Evolutionary conservation across 2,113 vertebrate species (phyloP), one percentile per base, ranked within the genome.

Genomic region (Chlorocebus sabaeus): DNA sequence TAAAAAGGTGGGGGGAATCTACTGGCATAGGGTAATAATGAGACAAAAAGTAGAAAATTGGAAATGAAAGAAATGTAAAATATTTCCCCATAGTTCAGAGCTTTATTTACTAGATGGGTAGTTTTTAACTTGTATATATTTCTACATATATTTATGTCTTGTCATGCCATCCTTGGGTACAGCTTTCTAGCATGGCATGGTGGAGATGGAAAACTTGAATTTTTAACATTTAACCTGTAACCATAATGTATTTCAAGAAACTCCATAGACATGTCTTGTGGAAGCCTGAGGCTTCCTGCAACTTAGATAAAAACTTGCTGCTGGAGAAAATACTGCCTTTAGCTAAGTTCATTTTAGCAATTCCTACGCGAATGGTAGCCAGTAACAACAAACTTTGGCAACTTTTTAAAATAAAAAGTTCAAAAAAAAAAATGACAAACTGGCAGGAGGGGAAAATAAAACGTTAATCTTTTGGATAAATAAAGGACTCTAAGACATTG

Each of bases 251-350:
- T 97, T 95, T 97, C 89, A 79, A 67, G 73, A 81, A 93, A 76
- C 32, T 87, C 91, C 17, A 70, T 11, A 96, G 86, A 95, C 10
- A 73, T 5, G 25, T 25, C 85, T 83, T 94, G 80, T 87, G 50
- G 64, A 97, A 95, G 38, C 86, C 91, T 9, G 61, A 96, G 91
- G 87, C 59, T 95, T 97, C 92, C 80, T 55, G n/a, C 9, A 92
- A 87, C 79, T 96, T 85, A 78, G 86, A 97, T 95, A 78, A 96
- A 97, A 96, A 85, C 45, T 83, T 79, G 61, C 75, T 84, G 64
- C 13, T 93, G 25, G 22, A 83, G 48, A 87, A 87, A 81, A 97
- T 27, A 93, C 59, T 92, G 70, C 95, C 82, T 92, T 72, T 59
- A 95, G 83, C 72, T 72, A 96, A 97, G 96, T 84, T 87, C 45